phyloP scores from a whole-genome alignment of 1,140 invertebrate species.

The Halyomorpha halys region DNA sequence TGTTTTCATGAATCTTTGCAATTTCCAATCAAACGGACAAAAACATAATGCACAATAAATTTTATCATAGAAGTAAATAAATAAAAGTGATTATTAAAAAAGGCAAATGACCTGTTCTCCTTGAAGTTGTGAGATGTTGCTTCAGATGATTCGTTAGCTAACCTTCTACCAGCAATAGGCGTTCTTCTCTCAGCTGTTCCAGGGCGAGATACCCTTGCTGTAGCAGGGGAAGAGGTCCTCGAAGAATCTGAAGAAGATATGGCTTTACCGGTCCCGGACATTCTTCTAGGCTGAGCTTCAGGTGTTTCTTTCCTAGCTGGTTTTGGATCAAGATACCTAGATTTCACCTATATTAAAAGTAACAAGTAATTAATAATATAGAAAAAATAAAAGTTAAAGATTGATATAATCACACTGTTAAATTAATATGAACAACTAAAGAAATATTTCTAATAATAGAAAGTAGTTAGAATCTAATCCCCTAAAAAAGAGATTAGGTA shows the following conservation, averaged over 20 bases:
- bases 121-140: background rate
- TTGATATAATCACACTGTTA: no score
- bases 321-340: constrained; percentile 45
- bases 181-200: constrained; percentile 25
- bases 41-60: no score
- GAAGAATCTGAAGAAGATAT: constrained; percentile 51
- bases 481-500: no score
- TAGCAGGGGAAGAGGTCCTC: constrained; percentile 53
- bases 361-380: background rate
- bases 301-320: constrained; percentile 20
- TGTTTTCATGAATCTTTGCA: no score
- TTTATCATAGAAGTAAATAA: no score
- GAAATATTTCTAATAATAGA: no score
- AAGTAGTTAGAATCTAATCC: no score
- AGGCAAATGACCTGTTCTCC: background rate
- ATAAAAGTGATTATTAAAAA: no score
- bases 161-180: constrained; percentile 26
- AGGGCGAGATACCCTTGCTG: constrained; percentile 38
- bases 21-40: no score
- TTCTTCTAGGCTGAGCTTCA: constrained; percentile 1
- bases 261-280: constrained; percentile 30
- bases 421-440: no score
- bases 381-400: no score
- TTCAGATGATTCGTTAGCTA: constrained; percentile 20
- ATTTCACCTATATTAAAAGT: constrained; percentile 37